Evolutionary conservation across 1,140 invertebrate genomes (phyloP).

Genomic region (Aphelinus certus): DNA sequence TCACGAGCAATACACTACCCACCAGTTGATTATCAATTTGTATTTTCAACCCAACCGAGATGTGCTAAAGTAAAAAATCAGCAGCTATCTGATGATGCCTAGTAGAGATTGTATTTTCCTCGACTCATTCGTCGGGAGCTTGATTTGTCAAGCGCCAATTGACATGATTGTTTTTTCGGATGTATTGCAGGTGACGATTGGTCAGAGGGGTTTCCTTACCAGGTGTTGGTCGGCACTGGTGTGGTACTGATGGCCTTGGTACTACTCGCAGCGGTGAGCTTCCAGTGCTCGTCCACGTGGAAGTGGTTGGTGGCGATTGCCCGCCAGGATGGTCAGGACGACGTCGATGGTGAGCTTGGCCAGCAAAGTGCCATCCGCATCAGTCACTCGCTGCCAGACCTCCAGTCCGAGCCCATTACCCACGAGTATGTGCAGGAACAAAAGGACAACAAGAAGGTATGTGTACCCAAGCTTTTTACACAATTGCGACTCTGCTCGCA

Average conservation of each 20-base stretch:
- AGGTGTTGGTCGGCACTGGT: slow-evolving; percentile 67
- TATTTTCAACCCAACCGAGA: too few species aligned
- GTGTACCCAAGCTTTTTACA: too few species aligned
- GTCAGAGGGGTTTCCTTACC: slow-evolving; percentile 62
- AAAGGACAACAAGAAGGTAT: slow-evolving; percentile 76
- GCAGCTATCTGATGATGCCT: too few species aligned
- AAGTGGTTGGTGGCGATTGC: slow-evolving; percentile 72
- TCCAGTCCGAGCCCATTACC: slow-evolving; percentile 75
- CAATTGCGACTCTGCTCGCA: too few species aligned
- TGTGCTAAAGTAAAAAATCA: too few species aligned
- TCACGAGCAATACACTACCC: too few species aligned
- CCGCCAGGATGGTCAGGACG: slow-evolving; percentile 65
- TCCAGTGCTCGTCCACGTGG: slow-evolving; percentile 78
- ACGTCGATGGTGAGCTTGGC: slow-evolving; percentile 69
- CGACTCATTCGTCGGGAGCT: too few species aligned
- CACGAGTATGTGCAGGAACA: slow-evolving; percentile 78
- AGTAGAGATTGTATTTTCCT: too few species aligned
- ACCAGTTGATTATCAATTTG: too few species aligned
- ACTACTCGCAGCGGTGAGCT: slow-evolving; percentile 73
- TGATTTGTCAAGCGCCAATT: too few species aligned
- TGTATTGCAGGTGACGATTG: slow-evolving; percentile 56
- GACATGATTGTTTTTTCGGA: too few species aligned
- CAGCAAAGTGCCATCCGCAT: slow-evolving; percentile 77
- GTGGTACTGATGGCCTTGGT: slow-evolving; percentile 73
- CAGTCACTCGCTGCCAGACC: slow-evolving; percentile 78